phyloP scores from a whole-genome alignment of 1,140 invertebrate genomes.

The Aphelinus certus region DNA sequence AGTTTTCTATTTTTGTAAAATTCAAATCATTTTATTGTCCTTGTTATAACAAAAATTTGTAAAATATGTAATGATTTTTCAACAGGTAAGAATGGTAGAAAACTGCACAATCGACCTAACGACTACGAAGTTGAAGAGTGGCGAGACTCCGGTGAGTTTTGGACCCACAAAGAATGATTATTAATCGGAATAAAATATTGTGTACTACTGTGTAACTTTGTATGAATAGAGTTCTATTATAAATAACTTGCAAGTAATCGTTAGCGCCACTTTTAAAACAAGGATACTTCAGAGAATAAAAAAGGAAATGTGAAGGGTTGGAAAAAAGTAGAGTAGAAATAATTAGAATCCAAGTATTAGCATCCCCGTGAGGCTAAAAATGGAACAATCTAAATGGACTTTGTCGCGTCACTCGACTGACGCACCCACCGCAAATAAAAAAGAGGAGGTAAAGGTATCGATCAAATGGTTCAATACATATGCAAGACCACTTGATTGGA shows the following conservation, averaged over 20 bases:
- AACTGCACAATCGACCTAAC: conserved; percentile 58
- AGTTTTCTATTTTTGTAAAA: too few relatives aligned
- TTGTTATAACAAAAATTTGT: too few relatives aligned
- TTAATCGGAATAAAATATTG: too few relatives aligned
- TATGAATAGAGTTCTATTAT: too few relatives aligned
- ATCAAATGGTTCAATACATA: conserved; percentile 7
- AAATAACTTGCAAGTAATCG: too few relatives aligned
- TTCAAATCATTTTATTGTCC: too few relatives aligned
- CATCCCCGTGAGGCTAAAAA: background rate
- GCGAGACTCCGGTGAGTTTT: conserved; percentile 68
- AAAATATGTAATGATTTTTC: background rate
- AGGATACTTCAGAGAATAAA: too few relatives aligned
- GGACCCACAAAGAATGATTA: too few relatives aligned
- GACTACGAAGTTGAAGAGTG: conserved; percentile 72
- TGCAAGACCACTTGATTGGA: background rate
- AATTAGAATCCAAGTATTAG: conserved; percentile 3
- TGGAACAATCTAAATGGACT: background rate
- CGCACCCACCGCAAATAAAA: conserved; percentile 32
- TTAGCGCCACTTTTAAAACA: too few relatives aligned
- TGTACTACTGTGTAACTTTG: too few relatives aligned
- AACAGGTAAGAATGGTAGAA: conserved; percentile 56
- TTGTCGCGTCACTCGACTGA: conserved; percentile 33
- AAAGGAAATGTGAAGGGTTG: background rate
- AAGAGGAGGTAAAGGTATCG: conserved; percentile 15
- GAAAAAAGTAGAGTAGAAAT: background rate